Evolutionary conservation across 1,140 invertebrate species (phyloP), one percentile per base, ranked within the genome.

Genomic region (Agrilus planipennis): DNA sequence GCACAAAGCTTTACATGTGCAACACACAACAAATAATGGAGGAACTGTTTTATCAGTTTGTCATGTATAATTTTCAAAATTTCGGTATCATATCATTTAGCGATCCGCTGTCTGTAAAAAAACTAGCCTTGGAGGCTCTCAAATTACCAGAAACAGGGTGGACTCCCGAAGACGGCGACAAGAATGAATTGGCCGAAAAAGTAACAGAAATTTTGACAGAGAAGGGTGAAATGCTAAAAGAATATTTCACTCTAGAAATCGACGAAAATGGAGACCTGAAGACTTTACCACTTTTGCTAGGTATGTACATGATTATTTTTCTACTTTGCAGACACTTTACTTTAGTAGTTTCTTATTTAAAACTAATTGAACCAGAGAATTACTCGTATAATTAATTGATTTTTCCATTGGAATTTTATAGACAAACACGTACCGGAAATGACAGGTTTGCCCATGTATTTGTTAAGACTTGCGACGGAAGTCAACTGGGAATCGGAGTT

Each of bases 31-130:
- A 64, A 49, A 62, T 82, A 57, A 85, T 88, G 23, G 75, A 84
- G 58, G 87, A 95, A 59, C 65, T 96, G 10, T 95, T 95, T 61
- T 96, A 96, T 55, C 89, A 97, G 68, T 76, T 89, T 14, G 67
- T 91, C 53, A 50, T 96, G 1, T 84, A 81, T 49, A 83, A 95
- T 53, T 97, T 98, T 71, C 84, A 86, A 47, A 96, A 96, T 63
- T 86, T 89, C 59, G 81, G 80, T 15, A 58, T 79, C 5, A 77
- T 94, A 4, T 78, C 75, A 56, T 74, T 95, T 47, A 76, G 77
- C 5, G 71, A 75, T 34, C 63, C 73, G 4, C 52, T 86, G 42
- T 61, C 76, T 5, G 53, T 86, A 7, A 64, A 73, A 35, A 75
- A 84, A 16, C 58, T 94, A 19, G 71, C 81, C 6, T 54, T 83